Evolutionary conservation across 1,140 invertebrate genomes (phyloP).

Genomic region (Trialeurodes vaporariorum): DNA sequence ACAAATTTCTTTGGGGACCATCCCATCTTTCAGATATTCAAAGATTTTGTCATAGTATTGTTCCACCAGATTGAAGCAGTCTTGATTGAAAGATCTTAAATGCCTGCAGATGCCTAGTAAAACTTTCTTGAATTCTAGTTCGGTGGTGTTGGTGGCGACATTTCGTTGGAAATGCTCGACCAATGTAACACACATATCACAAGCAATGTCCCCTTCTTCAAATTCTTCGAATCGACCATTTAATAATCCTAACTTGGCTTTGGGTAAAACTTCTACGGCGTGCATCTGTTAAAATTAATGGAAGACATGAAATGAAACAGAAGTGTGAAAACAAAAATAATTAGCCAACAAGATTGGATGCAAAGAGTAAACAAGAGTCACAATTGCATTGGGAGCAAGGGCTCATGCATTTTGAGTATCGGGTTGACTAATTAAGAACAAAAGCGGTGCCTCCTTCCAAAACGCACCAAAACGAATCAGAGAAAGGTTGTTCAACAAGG

Average conservation of each 20-base stretch:
- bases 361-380: no score
- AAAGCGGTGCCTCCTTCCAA: no score
- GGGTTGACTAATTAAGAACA: no score
- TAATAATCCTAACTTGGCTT: constrained; percentile 47
- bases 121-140: constrained; percentile 64
- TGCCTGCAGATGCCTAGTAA: constrained; percentile 68
- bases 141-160: constrained; percentile 72
- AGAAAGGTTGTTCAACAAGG: no score
- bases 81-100: constrained; percentile 45
- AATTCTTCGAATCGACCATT: constrained; percentile 42
- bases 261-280: neutral
- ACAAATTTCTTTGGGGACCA: constrained; percentile 57
- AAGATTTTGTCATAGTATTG: constrained; percentile 66
- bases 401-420: no score
- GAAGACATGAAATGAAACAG: no score
- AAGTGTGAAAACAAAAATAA: no score
- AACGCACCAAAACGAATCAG: no score
- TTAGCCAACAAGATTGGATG: no score
- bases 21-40: constrained; percentile 48
- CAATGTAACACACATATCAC: constrained; percentile 71
- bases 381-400: no score
- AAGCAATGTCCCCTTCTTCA: constrained; percentile 56
- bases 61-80: constrained; percentile 54
- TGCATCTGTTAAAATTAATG: no score
- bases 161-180: constrained; percentile 65